These are phyloP conservation scores for Oncorhynchus clarkii DNA, from an alignment of 2,113 vertebrate species.

Conservation along the genomic window DNA sequence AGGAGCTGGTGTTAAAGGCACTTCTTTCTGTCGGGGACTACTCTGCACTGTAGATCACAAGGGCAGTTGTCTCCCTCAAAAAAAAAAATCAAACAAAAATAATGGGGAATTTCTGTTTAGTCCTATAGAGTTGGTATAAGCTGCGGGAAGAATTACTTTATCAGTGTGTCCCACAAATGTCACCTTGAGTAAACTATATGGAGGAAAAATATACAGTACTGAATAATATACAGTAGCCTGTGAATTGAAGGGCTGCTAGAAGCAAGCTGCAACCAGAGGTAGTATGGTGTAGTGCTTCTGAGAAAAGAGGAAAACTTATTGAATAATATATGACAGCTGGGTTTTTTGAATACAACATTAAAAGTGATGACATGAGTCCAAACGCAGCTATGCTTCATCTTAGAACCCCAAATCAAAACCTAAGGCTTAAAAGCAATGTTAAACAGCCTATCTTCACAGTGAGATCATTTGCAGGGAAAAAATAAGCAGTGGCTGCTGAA, in stretches of 20 bases:
- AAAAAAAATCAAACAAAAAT: slow-evolving; percentile 48
- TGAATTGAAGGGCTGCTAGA: slow-evolving; percentile 54
- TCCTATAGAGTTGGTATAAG: slow-evolving; percentile 57
- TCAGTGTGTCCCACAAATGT: slow-evolving; percentile 74
- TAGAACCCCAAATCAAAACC: slow-evolving; percentile 67
- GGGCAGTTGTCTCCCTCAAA: slow-evolving; percentile 55
- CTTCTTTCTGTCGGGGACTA: slow-evolving; percentile 63
- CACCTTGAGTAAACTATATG: slow-evolving; percentile 69
- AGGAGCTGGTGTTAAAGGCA: slow-evolving; percentile 71
- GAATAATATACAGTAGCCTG: slow-evolving; percentile 58
- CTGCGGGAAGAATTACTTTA: slow-evolving; percentile 69
- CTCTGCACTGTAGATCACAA: slow-evolving; percentile 66
- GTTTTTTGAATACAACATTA: slow-evolving; percentile 72
- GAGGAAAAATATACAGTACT: slow-evolving; percentile 50
- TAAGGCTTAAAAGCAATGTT: slow-evolving; percentile 61
- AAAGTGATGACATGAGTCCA: slow-evolving; percentile 75
- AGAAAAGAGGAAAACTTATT: slow-evolving; percentile 68
- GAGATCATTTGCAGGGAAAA: slow-evolving; percentile 46
- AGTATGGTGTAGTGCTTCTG: slow-evolving; percentile 48
- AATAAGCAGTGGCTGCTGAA: slow-evolving; percentile 53
- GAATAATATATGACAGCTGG: slow-evolving; percentile 76
- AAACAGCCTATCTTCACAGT: slow-evolving; percentile 60
- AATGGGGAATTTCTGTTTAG: slow-evolving; percentile 46
- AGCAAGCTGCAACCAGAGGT: slow-evolving; percentile 49
- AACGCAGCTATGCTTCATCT: slow-evolving; percentile 65